Evolutionary conservation across 1,140 invertebrate species (phyloP).

Genomic region (Ditylenchus dipsaci): DNA sequence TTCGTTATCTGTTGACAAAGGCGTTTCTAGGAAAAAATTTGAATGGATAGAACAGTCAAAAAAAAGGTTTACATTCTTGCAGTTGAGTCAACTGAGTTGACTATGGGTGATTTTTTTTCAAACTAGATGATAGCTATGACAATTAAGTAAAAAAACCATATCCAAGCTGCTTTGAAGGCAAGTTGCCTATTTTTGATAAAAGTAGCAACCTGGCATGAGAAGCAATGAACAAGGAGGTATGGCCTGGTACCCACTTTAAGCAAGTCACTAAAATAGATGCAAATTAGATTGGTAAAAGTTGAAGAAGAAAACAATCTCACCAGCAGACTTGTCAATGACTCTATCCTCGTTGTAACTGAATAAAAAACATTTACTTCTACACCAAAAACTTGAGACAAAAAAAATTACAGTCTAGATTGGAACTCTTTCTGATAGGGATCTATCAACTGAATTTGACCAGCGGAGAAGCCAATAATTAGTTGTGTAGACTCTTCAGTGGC

Average conservation of each 20-base stretch:
- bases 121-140: no score
- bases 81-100: no score
- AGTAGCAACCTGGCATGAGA: slow-evolving; percentile 70
- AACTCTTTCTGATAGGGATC: slow-evolving; percentile 89
- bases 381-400: not conserved
- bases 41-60: no score
- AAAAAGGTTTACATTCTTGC: no score
- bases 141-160: no score
- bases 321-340: slow-evolving; percentile 83
- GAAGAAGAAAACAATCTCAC: not conserved
- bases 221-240: slow-evolving; percentile 83
- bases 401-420: slow-evolving; percentile 72
- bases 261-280: slow-evolving; percentile 79
- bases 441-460: slow-evolving; percentile 90
- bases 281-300: not conserved
- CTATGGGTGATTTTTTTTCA: no score
- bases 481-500: slow-evolving; percentile 66
- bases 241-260: slow-evolving; percentile 90
- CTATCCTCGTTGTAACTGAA: slow-evolving; percentile 84
- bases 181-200: no score
- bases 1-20: no score
- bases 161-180: no score
- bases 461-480: slow-evolving; percentile 90
- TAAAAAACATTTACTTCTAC: not conserved
- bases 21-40: no score